Conservation (phyloP, 1,140 invertebrate genomes). For the Apocrypta bakeri region DNA sequence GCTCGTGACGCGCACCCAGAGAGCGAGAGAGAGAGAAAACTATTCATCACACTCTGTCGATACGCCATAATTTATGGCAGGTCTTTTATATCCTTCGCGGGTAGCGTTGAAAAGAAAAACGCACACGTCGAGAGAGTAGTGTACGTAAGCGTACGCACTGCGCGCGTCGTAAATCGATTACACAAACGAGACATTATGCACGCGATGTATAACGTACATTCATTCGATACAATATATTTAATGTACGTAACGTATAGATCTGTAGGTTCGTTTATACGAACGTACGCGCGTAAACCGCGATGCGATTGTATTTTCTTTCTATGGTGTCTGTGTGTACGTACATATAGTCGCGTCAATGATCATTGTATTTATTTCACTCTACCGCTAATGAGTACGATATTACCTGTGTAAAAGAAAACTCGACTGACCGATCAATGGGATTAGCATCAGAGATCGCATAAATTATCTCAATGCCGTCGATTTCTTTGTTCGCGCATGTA, state of each 20-base stretch:
- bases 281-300: too few relatives aligned
- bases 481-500: background rate
- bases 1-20: too few relatives aligned
- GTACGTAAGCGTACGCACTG: too few relatives aligned
- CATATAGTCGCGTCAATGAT: background rate
- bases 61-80: background rate
- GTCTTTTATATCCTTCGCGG: background rate
- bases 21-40: background rate
- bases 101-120: background rate
- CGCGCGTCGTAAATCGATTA: background rate
- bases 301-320: too few relatives aligned
- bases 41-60: background rate
- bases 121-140: background rate
- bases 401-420: background rate
- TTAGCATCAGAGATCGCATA: background rate
- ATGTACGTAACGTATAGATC: too few relatives aligned
- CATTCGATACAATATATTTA: too few relatives aligned
- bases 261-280: too few relatives aligned
- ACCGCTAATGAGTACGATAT: too few relatives aligned
- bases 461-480: conserved; percentile 24
- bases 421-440: background rate
- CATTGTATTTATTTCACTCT: too few relatives aligned
- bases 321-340: background rate
- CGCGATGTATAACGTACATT: background rate
- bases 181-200: background rate